phyloP scores from a whole-genome alignment of 2,888 invertebrate species.

The Scaptomyza caliginosa region DNA sequence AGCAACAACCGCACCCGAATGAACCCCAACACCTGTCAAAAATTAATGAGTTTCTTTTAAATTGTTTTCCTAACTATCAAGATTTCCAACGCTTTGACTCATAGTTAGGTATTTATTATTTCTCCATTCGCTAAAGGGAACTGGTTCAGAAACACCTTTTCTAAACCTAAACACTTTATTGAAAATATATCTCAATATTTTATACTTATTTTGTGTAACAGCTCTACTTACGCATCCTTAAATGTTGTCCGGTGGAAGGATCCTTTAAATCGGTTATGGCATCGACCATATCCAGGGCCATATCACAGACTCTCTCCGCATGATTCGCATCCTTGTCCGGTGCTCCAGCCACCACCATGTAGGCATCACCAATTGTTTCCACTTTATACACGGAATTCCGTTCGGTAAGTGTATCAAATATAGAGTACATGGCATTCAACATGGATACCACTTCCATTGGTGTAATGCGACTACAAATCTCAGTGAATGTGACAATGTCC shows the following conservation, averaged over 20 bases:
- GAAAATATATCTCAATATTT: no score
- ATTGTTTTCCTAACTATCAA: neutral
- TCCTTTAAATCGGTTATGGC: slow-evolving; percentile 96
- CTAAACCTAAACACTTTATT: no score
- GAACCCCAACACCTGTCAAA: slow-evolving; percentile 89
- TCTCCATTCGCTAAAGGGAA: no score
- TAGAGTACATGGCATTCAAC: slow-evolving; percentile 98
- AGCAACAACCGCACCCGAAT: slow-evolving; percentile 96
- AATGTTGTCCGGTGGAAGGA: slow-evolving; percentile 94
- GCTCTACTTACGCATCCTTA: slow-evolving; percentile 89
- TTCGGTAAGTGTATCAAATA: slow-evolving; percentile 97
- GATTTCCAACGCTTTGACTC: no score
- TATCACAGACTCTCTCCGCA: slow-evolving; percentile 95
- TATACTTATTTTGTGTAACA: no score
- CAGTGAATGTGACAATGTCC: slow-evolving; percentile 98
- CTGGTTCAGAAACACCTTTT: no score
- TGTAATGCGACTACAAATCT: slow-evolving; percentile 97
- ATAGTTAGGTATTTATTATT: no score
- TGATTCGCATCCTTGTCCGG: slow-evolving; percentile 95
- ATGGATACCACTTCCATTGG: slow-evolving; percentile 99
- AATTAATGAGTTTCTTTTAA: neutral
- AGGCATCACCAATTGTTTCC: slow-evolving; percentile 99
- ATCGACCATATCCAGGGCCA: slow-evolving; percentile 98
- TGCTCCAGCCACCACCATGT: slow-evolving; percentile 98
- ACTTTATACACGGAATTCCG: slow-evolving; percentile 98